Base-by-base conservation (phyloP, 2,797 vertebrate species). In the Anolis apletophallus region DNA sequence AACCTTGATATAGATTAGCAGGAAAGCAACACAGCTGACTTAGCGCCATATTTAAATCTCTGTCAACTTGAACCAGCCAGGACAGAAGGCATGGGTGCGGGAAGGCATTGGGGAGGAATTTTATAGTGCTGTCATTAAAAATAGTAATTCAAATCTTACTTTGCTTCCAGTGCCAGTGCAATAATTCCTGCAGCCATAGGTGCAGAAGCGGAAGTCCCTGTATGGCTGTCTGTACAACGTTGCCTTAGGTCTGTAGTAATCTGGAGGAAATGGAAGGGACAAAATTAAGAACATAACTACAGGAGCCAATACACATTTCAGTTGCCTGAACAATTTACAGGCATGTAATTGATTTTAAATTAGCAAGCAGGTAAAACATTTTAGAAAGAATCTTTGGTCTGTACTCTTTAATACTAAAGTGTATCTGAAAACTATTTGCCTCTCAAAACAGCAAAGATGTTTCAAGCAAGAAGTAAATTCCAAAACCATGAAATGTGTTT, bases 161-260 rank as follows among this genome's bases (percentile, higher is more conserved):
- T 99, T 94, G 99, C 98, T 96, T 99, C 99, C 94, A 99, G 96
- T 88, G 99, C 98, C 93, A 99, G 97, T 26, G 98, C 98, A 86
- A 99, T 98, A 95, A 99, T 99, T 91, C 98, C 99, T 54, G 99
- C 99, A 90, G 99, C 99, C 98, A 99, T 99, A 85, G 98, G 98
- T 90, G 99, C 99, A 0, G 99, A 99, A 91, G 99, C 99, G 0
- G 99, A 99, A 0, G 98, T 99, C 94, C 99, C 99, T 0, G 99
- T 99, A 94, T 99, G 99, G 96, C 98, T 99, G 97, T 99, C 99
- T 81, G 98, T 99, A 92, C 99, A 99, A 59, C 98, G 98, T 92
- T 99, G 98, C 90, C 99, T 97, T 94, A 99, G 96, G 94, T 99
- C 99, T 89, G 99, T 99, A 36, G 98, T 99, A 95, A 99, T 99